Evolutionary conservation across 2,797 vertebrate genomes (phyloP).

Genomic region (Hybognathus amarus): DNA sequence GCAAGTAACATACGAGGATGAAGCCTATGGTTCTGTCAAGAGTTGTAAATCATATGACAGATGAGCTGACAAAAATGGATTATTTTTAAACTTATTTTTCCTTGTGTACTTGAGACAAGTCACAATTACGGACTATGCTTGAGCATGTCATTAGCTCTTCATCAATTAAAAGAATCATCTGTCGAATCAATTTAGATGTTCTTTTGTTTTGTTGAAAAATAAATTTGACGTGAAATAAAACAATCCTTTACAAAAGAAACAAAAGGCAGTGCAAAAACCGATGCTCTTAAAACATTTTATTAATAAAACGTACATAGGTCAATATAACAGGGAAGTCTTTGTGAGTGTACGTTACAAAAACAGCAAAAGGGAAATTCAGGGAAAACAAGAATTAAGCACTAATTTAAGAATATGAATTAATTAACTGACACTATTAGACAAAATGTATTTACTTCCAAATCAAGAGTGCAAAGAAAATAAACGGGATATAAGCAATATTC

Average conservation of each 20-base stretch:
- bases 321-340: conserved; percentile 66
- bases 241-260: neutral
- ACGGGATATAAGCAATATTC: conserved; percentile 6
- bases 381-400: conserved; percentile 58
- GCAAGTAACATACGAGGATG: neutral
- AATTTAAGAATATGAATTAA: conserved; percentile 59
- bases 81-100: conserved; percentile 20
- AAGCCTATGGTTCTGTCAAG: conserved; percentile 27
- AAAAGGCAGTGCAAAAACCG: neutral
- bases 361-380: conserved; percentile 57
- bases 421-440: conserved; percentile 59
- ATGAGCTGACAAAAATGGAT: conserved; percentile 14
- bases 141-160: conserved; percentile 37
- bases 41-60: conserved; percentile 22
- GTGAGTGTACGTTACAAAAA: conserved; percentile 43
- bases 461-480: conserved; percentile 19
- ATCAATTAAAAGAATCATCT: conserved; percentile 30
- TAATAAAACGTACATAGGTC: conserved; percentile 75
- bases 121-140: conserved; percentile 15
- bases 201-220: conserved; percentile 13
- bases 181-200: conserved; percentile 7
- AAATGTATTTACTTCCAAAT: conserved; percentile 38
- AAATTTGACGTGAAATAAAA: neutral
- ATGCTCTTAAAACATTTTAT: conserved; percentile 62
- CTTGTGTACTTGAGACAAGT: conserved; percentile 5